A percentile compares a stretch with the other conserved stretches of the same genome.
Conservation (phyloP, 2,797 vertebrate species). For the Coranthus polyacanthus region DNA sequence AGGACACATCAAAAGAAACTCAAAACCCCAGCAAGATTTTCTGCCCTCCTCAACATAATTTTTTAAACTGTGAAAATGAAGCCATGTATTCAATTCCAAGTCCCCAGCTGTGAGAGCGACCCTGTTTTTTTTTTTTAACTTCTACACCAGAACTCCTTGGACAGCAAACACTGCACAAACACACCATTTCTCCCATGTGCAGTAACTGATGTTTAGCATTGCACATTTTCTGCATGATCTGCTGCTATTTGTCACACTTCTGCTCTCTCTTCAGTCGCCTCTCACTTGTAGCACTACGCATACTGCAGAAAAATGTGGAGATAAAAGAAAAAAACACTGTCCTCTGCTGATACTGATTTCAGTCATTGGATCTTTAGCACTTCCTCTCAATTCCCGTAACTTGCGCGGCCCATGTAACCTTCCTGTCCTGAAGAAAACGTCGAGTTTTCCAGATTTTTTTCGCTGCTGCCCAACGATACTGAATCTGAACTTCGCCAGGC, state of each 20-base stretch:
- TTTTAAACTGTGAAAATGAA: constrained; percentile 83
- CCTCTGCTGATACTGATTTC: constrained; percentile 33
- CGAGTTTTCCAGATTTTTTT: constrained; percentile 6
- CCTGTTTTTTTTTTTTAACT: constrained; percentile 62
- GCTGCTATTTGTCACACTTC: constrained; percentile 85
- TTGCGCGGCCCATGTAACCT: constrained; percentile 23
- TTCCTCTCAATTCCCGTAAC: constrained; percentile 13
- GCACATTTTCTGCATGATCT: constrained; percentile 89
- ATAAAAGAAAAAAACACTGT: constrained; percentile 37
- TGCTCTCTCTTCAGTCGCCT: constrained; percentile 63
- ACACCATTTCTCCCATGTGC: constrained; percentile 80
- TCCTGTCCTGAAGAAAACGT: constrained; percentile 20
- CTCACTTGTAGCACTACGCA: constrained; percentile 75
- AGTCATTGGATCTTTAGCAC: constrained; percentile 34
- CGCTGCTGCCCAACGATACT: constrained; percentile 19
- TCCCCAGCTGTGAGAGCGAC: constrained; percentile 83
- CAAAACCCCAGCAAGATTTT: constrained; percentile 88
- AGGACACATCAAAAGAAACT: constrained; percentile 86
- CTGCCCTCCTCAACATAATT: constrained; percentile 85
- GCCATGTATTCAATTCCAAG: constrained; percentile 83
- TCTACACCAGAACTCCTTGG: constrained; percentile 80
- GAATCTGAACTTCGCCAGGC: constrained; percentile 16
- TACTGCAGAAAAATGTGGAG: constrained; percentile 53
- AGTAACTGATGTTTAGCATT: constrained; percentile 87
- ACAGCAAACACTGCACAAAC: constrained; percentile 86